These are phyloP conservation scores for Orgyia antiqua DNA, from an alignment of 2,888 invertebrate genomes.

Conservation along the genomic window DNA sequence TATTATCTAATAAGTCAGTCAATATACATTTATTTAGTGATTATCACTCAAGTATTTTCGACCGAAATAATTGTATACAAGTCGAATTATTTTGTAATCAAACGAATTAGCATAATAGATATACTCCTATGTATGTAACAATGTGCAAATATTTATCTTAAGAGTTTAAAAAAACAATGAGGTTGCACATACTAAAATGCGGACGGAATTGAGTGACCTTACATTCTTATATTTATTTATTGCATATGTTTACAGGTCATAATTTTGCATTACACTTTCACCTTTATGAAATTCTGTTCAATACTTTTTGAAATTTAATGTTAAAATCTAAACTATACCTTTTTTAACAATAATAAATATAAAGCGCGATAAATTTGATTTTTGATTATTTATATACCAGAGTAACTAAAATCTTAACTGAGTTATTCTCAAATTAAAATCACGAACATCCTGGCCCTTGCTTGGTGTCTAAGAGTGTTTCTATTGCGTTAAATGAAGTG, in stretches of 20 bases:
- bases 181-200: slow-evolving; percentile 61
- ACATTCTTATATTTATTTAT: slow-evolving; percentile 1
- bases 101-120: slow-evolving; percentile 30
- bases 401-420: no score
- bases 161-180: slow-evolving; percentile 29
- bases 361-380: no score
- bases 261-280: no score
- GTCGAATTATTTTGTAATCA: slow-evolving; percentile 35
- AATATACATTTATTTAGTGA: slow-evolving; percentile 63
- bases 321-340: no score
- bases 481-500: no score
- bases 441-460: no score
- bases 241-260: background rate
- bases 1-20: slow-evolving; percentile 72
- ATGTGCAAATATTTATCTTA: slow-evolving; percentile 53
- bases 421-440: no score
- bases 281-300: no score
- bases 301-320: no score
- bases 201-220: slow-evolving; percentile 66
- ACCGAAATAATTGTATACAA: slow-evolving; percentile 44
- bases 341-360: no score
- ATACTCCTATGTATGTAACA: slow-evolving; percentile 30
- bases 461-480: no score
- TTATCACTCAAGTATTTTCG: slow-evolving; percentile 59
- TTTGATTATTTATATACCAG: no score